Base-by-base conservation (phyloP, 1,140 invertebrate genomes). In the Nasonia vitripennis region DNA sequence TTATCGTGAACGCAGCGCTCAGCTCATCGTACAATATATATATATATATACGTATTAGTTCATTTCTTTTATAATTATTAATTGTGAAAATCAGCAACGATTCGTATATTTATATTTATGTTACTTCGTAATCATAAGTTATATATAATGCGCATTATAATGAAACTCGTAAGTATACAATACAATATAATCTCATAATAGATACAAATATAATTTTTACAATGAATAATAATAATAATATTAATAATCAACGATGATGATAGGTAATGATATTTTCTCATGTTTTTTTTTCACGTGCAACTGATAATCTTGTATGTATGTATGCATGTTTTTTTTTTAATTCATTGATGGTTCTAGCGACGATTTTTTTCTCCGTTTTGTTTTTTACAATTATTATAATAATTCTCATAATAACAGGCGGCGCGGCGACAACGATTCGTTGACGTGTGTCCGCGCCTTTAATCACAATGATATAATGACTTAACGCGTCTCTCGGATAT, bases 1-100 rank as follows among this genome's bases (percentile, higher is more conserved):
- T 92, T 91, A 90, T 92, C 90, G 89, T 91, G 91, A 93, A 91
- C 90, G 91, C 89, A 92, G 90, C 91, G 89, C 89, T 90, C 89
- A 90, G 91, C 90, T 91, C 88, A 89, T 90, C 88, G 88, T 92
- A 93, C 90, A 93, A 91, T 93, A 89, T 88, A 34, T 34, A 91
- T 93, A 89, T 88, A n/a, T n/a, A 37, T 37, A 87, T 88, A 86
- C 87, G 87, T 92, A 90, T 91, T 45, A 90, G 88, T 90, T 91
- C 82, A 86, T 89, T 75, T 87, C 89, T 87, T 89, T 89, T 86
- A 85, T 89, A 86, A 86, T 87, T 87, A 90, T 91, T 88, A 87
- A 86, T 89, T 89, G 86, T 87, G 88, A 89, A 89, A 89, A 90
- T 91, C 88, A 88, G 85, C 89, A 88, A 88, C 89, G 87, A 88